Evolutionary conservation across 2,797 vertebrate species (phyloP), one percentile per base, ranked within the genome.

Genomic region (Pogoniulus pusillus): DNA sequence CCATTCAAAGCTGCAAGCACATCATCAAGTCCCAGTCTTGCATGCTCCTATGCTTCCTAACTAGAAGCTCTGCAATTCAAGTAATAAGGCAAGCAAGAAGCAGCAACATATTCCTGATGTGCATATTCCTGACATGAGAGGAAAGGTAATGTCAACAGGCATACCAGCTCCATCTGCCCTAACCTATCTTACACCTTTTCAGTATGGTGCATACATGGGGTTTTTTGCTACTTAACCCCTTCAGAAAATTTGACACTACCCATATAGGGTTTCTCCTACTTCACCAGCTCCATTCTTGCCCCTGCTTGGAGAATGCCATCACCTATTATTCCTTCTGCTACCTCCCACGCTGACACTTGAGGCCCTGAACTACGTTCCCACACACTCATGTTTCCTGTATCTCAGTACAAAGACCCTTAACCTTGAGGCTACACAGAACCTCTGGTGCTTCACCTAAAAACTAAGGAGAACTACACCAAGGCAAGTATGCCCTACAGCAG

Each of bases 171-270:
- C 58, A 68, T 20, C 47, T 83, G n/a, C 39, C 76, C 26, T 34
- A 69, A 34, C 4, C 4, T 7, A 30, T 15, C 35, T 83, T 55
- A 27, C 12, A 53, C 12, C 15, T 69, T 71, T 81, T 45, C 30
- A 10, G 16, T 32, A 15, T 8, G 6, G 20, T 57, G 9, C 20
- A 20, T 29, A 27, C 9, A 41, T 27, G 2, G 6, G 2, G 1
- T 4, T 41, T 64, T 58, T 57, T 88, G 54, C 39, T 51, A 51
- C 15, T 76, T 45, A 66, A 16, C 8, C 18, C 19, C 32, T 27
- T 77, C 32, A n/a, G 24, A 64, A 82, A 75, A 49, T 5, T 14
- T 9, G 11, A 12, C 24, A 41, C 6, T 51, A 75, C 55, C 72
- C 65, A 8, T 27, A 16, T 1, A 34, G 45, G 22, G 26, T 49